phyloP scores from a whole-genome alignment of 35 echinoderm and acorn worm genomes.

The Anneissia japonica region DNA sequence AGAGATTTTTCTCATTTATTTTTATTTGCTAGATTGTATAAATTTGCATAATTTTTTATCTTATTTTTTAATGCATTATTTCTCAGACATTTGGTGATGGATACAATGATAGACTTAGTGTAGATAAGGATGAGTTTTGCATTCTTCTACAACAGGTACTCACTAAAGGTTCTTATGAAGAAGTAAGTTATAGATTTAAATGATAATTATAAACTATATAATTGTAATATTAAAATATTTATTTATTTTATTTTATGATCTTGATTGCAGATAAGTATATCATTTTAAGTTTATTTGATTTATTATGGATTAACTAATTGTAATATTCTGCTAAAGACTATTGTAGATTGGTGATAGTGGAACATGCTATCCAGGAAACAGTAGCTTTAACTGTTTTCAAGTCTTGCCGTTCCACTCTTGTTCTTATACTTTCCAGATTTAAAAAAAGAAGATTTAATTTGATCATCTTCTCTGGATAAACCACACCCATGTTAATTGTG shows the following conservation, averaged over 20 bases:
- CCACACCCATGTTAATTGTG: too few relatives aligned
- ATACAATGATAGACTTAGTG: constrained; percentile 36
- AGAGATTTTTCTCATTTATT: too few relatives aligned
- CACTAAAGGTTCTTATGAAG: constrained; percentile 60
- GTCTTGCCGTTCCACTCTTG: too few relatives aligned
- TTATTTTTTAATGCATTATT: background rate
- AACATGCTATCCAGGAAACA: too few relatives aligned
- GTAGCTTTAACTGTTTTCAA: too few relatives aligned
- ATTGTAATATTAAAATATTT: background rate
- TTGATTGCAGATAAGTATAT: background rate
- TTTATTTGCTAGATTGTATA: background rate
- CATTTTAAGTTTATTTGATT: background rate
- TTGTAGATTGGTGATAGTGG: too few relatives aligned
- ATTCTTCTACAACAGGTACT: constrained; percentile 38
- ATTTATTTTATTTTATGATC: background rate
- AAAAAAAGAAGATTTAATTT: too few relatives aligned
- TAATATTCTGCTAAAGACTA: too few relatives aligned
- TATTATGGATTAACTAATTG: background rate
- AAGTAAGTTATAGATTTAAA: constrained; percentile 32
- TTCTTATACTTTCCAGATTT: too few relatives aligned
- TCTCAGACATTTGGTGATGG: constrained; percentile 50
- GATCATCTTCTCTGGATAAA: too few relatives aligned
- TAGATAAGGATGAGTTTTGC: constrained; percentile 69
- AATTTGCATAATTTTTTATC: background rate
- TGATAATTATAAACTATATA: background rate